Evolutionary conservation across 2,888 invertebrate species (phyloP), one percentile per base, ranked within the genome.

Genomic region (Toxonevra muliebris): DNA sequence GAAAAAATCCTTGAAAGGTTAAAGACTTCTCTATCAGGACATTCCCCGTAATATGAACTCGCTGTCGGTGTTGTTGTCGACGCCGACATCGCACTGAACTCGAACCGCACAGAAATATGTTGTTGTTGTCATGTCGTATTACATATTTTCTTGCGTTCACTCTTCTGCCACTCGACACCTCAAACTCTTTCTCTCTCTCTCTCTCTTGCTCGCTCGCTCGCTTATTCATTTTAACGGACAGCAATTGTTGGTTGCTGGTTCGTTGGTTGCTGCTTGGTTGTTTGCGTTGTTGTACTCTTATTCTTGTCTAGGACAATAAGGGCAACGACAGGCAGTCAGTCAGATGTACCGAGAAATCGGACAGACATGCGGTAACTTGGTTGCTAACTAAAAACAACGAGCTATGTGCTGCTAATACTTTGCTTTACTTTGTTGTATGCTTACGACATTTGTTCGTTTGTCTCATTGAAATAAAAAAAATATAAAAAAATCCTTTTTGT

Each of bases 1-100:
- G 30, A 69, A 69, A 75, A 82, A 75, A 82, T 80, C 82, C 80
- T 80, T 80, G 80, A 80, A 81, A 80, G 80, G 80, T 80, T 80
- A 80, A 82, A 82, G 82, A 80, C 80, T 77, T 73, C 76, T 66
- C 66, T 65, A 58, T 65, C 76, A 77, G 79, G 79, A 80, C 76
- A 74, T 66, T 68, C 48, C 59, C 63, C 52, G 63, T 43, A 61
- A 61, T 61, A 61, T 57, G 61, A 66, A 61, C 66, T 66, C 66
- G 40, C 48, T 40, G 40, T 50, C 50, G 20, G 17, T 41, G 45
- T 30, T 20, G 63, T 7, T 12, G 43, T 55, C 40, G 55, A 2
- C n/a, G 30, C 55, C 63, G 12, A 30, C 45, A 13, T 20, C 30
- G 54, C 17, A 48, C 30, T 4, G 30, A 30, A 30, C 30, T 30